Base-by-base conservation (phyloP, 2,797 vertebrate species). In the Lates japonicus region DNA sequence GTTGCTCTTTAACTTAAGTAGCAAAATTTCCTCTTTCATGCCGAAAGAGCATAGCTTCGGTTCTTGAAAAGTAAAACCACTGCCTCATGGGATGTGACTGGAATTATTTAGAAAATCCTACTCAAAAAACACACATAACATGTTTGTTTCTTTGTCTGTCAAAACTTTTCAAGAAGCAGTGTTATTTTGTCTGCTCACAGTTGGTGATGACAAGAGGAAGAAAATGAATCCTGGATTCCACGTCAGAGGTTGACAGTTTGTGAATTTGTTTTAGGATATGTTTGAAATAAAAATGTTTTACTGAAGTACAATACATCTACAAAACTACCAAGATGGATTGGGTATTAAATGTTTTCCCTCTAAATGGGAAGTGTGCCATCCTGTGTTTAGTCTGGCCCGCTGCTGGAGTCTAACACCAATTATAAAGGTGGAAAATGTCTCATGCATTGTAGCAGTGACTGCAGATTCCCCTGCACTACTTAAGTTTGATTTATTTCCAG, bases 361-460 rank as follows among this genome's bases (percentile, higher is more conserved):
- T 22, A 41, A 78, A 76, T 61, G 67, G 66, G 60, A 84, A 70
- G 46, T 57, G 74, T 54, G 63, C 29, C 1, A 5, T 29, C 58
- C 67, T 57, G 2, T 87, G 82, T 90, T 90, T 88, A 87, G 83
- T 88, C 86, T 90, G 74, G 37, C 52, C 11, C 29, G 42, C 49
- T 61, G 67, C 70, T 76, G 46, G 35, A 70, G 68, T 80, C 55
- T 35, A 86, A 62, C 70, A 79, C n/a, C 9, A 57, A 70, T 48
- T 52, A 51, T 60, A 69, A 60, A 75, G 73, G 46, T 42, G 83
- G 61, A 77, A 87, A 65, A 78, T 65, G 31, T 70, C 35, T 78
- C 54, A 10, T 57, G 46, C 25, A 58, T 70, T 65, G 67, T 80
- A 54, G 59, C 31, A 29, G 66, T 76, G 58, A 67, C 44, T 4